A percentile compares a stretch with the other conserved stretches of the same genome.
These are phyloP conservation scores for Amphimedon queenslandica DNA, from an alignment of 37 sponge, comb jelly and placozoan genomes.

Conservation along the genomic window DNA sequence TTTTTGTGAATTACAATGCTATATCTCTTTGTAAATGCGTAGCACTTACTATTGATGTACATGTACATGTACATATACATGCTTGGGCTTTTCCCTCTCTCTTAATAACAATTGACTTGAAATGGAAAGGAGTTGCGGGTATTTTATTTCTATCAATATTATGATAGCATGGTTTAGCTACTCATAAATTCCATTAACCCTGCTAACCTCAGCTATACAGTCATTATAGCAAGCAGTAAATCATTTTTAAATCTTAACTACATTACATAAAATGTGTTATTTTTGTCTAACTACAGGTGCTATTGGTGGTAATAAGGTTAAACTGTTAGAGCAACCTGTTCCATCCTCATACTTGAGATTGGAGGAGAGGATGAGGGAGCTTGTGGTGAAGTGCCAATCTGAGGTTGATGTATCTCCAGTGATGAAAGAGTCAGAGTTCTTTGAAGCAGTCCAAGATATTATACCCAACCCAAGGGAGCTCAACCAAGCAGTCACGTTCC, in stretches of 20 bases:
- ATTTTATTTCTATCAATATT: too few relatives aligned
- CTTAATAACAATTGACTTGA: too few relatives aligned
- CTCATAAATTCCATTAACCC: too few relatives aligned
- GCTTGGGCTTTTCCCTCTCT: too few relatives aligned
- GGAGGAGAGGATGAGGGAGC: conserved; percentile 53
- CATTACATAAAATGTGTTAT: background rate
- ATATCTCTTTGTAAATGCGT: too few relatives aligned
- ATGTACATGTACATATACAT: background rate
- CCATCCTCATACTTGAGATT: conserved; percentile 75
- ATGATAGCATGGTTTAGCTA: too few relatives aligned
- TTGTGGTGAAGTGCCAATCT: conserved; percentile 22
- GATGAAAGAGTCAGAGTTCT: conserved; percentile 63
- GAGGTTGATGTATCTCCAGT: conserved; percentile 50
- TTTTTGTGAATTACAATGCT: too few relatives aligned
- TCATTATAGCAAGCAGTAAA: too few relatives aligned
- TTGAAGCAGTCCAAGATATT: conserved; percentile 57
- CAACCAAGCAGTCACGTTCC: conserved; percentile 81
- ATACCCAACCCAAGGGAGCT: conserved; percentile 78
- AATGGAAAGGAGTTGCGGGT: too few relatives aligned
- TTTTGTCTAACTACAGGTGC: too few relatives aligned
- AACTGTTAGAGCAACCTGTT: conserved; percentile 81
- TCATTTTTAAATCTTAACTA: too few relatives aligned
- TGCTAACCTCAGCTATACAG: too few relatives aligned
- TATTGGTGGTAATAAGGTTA: conserved; percentile 20
- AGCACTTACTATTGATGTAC: background rate